Conservation (phyloP, 2,113 vertebrate genomes). For the Peucedramus taeniatus region DNA sequence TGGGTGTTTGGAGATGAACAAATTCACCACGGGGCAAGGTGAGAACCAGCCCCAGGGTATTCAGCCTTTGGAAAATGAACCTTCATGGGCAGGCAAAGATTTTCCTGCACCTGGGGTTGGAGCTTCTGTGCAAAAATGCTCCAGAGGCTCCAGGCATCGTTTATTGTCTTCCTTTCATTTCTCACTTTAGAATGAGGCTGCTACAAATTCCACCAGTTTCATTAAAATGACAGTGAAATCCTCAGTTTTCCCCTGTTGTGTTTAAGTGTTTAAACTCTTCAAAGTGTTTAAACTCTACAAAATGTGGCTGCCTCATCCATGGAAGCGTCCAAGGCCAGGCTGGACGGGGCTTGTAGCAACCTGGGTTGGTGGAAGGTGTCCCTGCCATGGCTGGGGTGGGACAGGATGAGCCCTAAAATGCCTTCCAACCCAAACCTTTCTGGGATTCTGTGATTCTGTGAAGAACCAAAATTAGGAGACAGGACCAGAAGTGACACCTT, state of each 20-base stretch:
- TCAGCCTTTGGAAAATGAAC: neutral
- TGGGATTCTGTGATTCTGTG: neutral
- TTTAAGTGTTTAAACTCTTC: neutral
- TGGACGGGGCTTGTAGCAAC: accelerated
- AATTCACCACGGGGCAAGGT: neutral
- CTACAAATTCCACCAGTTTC: neutral
- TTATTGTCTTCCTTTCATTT: neutral
- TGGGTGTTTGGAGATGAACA: neutral
- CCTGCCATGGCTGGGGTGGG: neutral
- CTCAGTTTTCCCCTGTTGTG: neutral
- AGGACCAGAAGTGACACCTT: neutral
- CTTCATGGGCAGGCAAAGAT: accelerated
- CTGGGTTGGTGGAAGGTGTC: neutral
- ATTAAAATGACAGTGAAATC: neutral
- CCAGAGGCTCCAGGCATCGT: neutral
- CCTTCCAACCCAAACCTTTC: neutral
- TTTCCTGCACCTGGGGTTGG: neutral
- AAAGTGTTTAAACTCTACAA: neutral
- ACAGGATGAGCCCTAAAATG: neutral
- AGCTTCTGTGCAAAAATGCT: neutral
- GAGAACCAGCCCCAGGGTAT: accelerated
- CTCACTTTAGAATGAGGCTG: neutral
- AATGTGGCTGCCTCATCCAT: neutral
- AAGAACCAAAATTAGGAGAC: neutral
- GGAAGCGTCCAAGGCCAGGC: accelerated